phyloP scores from a whole-genome alignment of 2,113 vertebrate genomes.

The Oenanthe oenanthe region DNA sequence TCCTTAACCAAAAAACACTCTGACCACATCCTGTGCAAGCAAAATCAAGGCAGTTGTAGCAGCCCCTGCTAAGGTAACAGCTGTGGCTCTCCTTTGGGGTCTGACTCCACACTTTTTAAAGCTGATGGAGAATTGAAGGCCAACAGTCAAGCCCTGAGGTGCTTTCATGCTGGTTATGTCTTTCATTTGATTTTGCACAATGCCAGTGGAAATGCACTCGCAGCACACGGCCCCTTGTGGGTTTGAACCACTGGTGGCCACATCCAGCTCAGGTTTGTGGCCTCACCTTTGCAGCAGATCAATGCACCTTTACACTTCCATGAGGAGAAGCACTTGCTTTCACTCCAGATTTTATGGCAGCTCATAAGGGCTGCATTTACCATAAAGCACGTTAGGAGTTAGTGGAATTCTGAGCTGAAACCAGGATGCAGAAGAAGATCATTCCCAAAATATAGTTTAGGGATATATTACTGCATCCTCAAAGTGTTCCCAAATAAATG shows the following conservation, averaged over 20 bases:
- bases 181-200: neutral
- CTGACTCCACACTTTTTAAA: neutral
- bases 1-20: neutral
- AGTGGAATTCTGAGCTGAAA: neutral
- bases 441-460: neutral
- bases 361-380: neutral
- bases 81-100: neutral
- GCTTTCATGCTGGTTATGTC: neutral
- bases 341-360: neutral
- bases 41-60: neutral
- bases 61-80: neutral
- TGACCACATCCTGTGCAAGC: neutral
- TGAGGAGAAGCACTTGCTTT: neutral
- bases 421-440: neutral
- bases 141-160: neutral
- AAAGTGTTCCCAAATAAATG: neutral
- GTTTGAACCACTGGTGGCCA: neutral
- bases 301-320: neutral
- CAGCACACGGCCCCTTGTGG: neutral
- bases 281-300: neutral
- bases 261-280: neutral
- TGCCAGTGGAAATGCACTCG: neutral
- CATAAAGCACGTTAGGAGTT: neutral
- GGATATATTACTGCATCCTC: neutral
- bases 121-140: neutral